Base-by-base conservation (phyloP, 2,888 invertebrate genomes). In the Hyposoter didymator region DNA sequence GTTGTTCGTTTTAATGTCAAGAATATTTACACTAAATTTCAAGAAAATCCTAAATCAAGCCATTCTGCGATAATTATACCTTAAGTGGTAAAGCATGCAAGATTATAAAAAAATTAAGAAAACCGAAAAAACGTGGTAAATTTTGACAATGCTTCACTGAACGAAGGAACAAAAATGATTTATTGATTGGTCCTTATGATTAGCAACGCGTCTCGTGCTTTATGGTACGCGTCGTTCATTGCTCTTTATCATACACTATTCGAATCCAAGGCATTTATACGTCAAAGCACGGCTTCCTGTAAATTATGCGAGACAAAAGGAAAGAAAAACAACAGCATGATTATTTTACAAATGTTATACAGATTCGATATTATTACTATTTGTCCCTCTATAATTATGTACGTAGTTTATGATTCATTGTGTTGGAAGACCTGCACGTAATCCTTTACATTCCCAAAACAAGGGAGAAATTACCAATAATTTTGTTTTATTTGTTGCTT, bases 221-320 rank as follows among this genome's bases (percentile, higher is more conserved):
- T 19, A n/a, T 69, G 62, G 43, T 22, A 64, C 52, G 64, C 66
- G 69, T 73, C 22, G 12, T 59, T 81, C 3, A 32, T 69, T 73
- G 59, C 22, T 67, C 72, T 22, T 32, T 78, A 10, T 67, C 78
- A 45, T 73, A 78, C 49, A 78, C 62, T 45, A 82, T 55, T 28
- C 59, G 22, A 55, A 69, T 52, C 69, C 76, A 52, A 73, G 22
- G 43, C 69, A 39, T 59, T 84, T n/a, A 75, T 67, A 66, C 47
- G 52, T 52, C 74, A 45, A 59, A 82, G 85, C 85, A 85, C 80
- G 82, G 82, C 82, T 82, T 82, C 52, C 52, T 78, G 72, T 81
- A 69, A 78, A 76, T 52, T 76, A 32, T 49, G 28, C 22, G 12
- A 69, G 7, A 1, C 19, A 14, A 70, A 19, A 47, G 2, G 10